These are phyloP conservation scores for Phaenicophaeus curvirostris DNA, from an alignment of 2,797 vertebrate genomes.

Conservation along the genomic window DNA sequence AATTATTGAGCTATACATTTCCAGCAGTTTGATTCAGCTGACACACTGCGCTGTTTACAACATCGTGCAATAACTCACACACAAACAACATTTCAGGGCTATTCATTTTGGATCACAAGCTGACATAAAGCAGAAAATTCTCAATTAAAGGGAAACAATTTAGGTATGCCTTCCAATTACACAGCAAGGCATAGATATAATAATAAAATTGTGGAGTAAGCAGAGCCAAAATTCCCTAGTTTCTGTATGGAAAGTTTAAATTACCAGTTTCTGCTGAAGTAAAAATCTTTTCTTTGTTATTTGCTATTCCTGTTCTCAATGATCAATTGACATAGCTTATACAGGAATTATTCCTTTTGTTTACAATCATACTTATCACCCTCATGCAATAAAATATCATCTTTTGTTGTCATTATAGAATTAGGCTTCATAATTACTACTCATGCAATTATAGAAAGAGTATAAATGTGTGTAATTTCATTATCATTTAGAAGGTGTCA, in stretches of 20 bases:
- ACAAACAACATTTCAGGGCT: background rate
- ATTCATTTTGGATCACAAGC: background rate
- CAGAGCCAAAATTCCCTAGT: background rate
- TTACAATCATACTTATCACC: background rate
- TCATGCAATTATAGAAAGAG: background rate
- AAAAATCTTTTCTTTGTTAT: background rate
- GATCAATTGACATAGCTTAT: background rate
- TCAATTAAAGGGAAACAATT: background rate
- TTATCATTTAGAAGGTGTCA: background rate
- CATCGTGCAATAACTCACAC: background rate
- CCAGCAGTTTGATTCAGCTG: slow-evolving; percentile 28
- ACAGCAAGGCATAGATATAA: background rate
- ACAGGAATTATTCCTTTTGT: background rate
- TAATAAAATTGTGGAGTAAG: background rate
- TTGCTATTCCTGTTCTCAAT: background rate
- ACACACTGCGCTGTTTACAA: slow-evolving; percentile 6
- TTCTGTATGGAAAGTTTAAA: background rate
- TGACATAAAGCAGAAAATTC: background rate
- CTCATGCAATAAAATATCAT: background rate
- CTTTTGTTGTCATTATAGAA: background rate
- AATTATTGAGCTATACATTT: slow-evolving; percentile 43
- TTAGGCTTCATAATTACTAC: background rate
- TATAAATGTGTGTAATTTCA: background rate
- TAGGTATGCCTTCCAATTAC: background rate
- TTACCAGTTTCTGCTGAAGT: background rate